Evolutionary conservation across 2,888 invertebrate genomes (phyloP), one percentile per base, ranked within the genome.

Genomic region (Nomada hirtipes): DNA sequence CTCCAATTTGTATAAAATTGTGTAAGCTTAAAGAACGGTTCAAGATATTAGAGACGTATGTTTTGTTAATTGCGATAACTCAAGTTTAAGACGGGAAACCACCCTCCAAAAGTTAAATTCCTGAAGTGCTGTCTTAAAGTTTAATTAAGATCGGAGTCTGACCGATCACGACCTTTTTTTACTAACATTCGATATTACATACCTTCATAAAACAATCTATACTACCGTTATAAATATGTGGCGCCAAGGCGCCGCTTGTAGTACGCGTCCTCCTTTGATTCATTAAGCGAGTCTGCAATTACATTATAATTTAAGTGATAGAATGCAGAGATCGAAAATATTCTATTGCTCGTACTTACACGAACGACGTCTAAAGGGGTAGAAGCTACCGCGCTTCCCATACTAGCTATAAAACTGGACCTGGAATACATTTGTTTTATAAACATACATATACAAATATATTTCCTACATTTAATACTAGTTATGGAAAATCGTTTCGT

Each of bases 361-460:
- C 98, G 95, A 81, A 98, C 96, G 82, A 99, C 98, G 94, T 99
- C 98, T 76, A 99, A 96, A 47, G 99, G 99, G 76, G 98, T 98
- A 78, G 98, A 98, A 79, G 98, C 98, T 82, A 99, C 95, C 50
- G 98, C 98, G 92, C 98, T 98, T 86, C 98, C 98, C 91, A 98
- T 95, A 93, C 98, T 98, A 86, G 99, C 98, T 89, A 98, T 95
- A 94, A 98, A 96, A 95, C 98, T 98, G 83, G 98, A 98, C 89
- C 97, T 97, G 94, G 73, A 95, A 94, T 68, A 70, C 52, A 69
- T 50, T 36, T 75, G 44, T 60, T 68, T 69, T 55, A 4, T 60
- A 26, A 20, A 15, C 23, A 23, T 60, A 29, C 23, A 53, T 23
- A 4, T 4, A 60, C 13, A 23, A 67, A 53, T 36, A 13, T 29